Evolutionary conservation across 1,140 invertebrate species (phyloP).

Genomic region (Zaprionus inermis): DNA sequence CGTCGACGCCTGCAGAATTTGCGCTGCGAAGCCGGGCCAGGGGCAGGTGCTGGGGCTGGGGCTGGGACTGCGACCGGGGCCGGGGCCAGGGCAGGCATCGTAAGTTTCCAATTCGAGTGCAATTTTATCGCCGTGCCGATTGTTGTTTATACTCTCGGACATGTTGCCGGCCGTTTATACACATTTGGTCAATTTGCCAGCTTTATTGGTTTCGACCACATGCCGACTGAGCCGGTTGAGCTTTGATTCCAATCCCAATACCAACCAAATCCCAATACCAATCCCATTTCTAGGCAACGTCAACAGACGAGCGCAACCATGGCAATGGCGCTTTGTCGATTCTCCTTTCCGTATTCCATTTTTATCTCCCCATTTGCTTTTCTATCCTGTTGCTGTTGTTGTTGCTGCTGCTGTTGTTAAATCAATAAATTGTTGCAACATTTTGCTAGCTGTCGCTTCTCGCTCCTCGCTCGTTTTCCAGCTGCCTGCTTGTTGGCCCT

Average conservation of each 20-base stretch:
- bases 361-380: neutral
- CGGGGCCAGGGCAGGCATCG: neutral
- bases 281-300: slow-evolving; percentile 48
- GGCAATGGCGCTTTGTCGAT: slow-evolving; percentile 51
- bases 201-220: slow-evolving; percentile 61
- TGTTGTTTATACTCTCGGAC: slow-evolving; percentile 53
- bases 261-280: slow-evolving; percentile 15
- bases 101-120: slow-evolving; percentile 18
- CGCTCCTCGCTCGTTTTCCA: slow-evolving; percentile 21
- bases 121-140: slow-evolving; percentile 40
- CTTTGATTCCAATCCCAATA: slow-evolving; percentile 46
- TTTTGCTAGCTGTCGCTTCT: slow-evolving; percentile 23
- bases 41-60: neutral
- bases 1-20: slow-evolving; percentile 51
- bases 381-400: slow-evolving; percentile 15
- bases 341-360: slow-evolving; percentile 11
- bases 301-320: slow-evolving; percentile 27
- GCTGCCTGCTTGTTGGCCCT: slow-evolving; percentile 3
- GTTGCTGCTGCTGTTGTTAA: slow-evolving; percentile 53
- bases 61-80: slow-evolving; percentile 34
- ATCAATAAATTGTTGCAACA: slow-evolving; percentile 68
- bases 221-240: slow-evolving; percentile 51
- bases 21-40: slow-evolving; percentile 57
- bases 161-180: slow-evolving; percentile 57
- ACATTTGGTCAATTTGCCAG: slow-evolving; percentile 59